These are phyloP conservation scores for Sympetrum striolatum DNA, from an alignment of 2,888 invertebrate genomes.

Conservation along the genomic window DNA sequence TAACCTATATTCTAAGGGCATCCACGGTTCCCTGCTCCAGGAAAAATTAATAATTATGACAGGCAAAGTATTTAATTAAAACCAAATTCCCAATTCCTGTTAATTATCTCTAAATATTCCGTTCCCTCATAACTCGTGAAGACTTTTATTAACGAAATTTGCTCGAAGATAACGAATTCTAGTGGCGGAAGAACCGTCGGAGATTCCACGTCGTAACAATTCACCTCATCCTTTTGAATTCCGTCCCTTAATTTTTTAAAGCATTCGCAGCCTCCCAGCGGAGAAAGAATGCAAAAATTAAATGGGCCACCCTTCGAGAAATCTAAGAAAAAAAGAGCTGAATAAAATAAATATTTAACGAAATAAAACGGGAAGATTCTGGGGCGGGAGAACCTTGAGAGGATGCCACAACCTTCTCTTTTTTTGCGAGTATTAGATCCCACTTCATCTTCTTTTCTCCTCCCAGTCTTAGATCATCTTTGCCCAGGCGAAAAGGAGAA, in stretches of 20 bases:
- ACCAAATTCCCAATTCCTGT: too few species aligned
- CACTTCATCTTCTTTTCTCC: not conserved
- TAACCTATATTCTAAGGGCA: too few species aligned
- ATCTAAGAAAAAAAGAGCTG: not conserved
- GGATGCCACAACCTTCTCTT: not conserved
- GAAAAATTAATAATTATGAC: too few species aligned
- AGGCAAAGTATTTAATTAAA: too few species aligned
- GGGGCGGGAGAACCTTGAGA: not conserved
- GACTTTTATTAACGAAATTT: not conserved
- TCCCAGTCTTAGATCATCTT: not conserved
- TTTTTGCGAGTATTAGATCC: not conserved
- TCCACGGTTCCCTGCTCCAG: too few species aligned
- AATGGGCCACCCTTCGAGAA: not conserved
- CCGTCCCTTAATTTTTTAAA: not conserved
- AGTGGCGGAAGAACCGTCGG: not conserved
- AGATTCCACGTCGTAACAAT: not conserved
- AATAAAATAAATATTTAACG: not conserved
- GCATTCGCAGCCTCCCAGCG: not conserved
- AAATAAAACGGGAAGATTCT: not conserved
- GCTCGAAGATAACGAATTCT: not conserved
- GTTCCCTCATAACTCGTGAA: not conserved
- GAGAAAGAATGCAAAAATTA: not conserved
- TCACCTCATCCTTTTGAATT: not conserved
- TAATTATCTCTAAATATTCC: not conserved
- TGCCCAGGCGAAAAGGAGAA: not conserved